Evolutionary conservation across 2,797 vertebrate genomes (phyloP), one percentile per base, ranked within the genome.

Genomic region (Ptychobarbus kaznakovi): DNA sequence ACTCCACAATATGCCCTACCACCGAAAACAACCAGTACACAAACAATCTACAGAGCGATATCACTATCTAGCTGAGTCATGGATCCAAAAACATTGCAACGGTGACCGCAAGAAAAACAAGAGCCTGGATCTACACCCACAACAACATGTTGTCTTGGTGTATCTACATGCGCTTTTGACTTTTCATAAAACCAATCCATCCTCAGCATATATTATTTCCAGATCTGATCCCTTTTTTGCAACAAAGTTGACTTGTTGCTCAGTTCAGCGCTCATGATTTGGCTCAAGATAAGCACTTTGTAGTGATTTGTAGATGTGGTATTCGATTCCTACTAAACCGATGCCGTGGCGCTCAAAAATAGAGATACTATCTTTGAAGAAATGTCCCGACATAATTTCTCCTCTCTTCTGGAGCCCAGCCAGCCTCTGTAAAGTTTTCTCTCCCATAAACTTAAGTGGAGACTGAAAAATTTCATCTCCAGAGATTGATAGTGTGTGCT

Each of bases 351-450:
- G 72, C 90, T 92, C 85, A 90, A 92, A 92, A 91, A 89, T 83
- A 73, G 88, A 95, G 94, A 95, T 95, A 92, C 87, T 91, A 95
- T 95, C 94, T 94, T 93, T 94, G 91, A 95, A 92, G 94, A 91
- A 94, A 94, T 88, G 90, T 90, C 91, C 89, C 87, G 90, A 92
- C 92, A 94, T 94, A 92, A 94, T 92, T 95, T 92, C 89, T 89
- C 80, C 90, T 90, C 87, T 86, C 90, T 89, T 88, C 85, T 92
- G 83, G 91, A 92, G 83, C 89, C 83, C 80, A 88, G 90, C 89
- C 88, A 87, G 90, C 90, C 93, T 81, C 85, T 90, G 86, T 79
- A 89, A 85, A 88, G 87, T 89, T 90, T 90, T 90, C 89, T 90
- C 89, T 92, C 89, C 89, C 90, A 92, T 92, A 92, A 92, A 92